Base-by-base conservation (phyloP, 2,888 invertebrate genomes). In the Ophion costatus region DNA sequence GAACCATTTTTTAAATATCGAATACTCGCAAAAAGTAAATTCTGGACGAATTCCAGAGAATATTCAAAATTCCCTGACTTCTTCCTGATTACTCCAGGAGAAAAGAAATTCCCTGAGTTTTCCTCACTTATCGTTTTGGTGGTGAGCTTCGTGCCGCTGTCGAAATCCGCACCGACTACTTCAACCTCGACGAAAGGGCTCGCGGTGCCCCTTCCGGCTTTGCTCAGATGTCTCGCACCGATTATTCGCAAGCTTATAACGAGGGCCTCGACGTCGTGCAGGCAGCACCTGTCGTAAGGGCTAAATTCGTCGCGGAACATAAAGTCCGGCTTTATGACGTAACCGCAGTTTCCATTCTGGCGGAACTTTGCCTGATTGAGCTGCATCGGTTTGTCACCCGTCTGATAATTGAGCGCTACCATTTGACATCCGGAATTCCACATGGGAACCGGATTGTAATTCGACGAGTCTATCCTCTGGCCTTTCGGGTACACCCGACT, bases 351-450 rank as follows among this genome's bases (percentile, higher is more conserved):
- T 0, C 98, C 99, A 92, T 99, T 99, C 92, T 98, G 97, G 42
- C 97, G 95, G 92, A 99, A 99, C 92, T 97, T 97, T 0, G 98
- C 98, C 92, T 97, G 97, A 94, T 99, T 99, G 11, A 99, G 92
- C 94, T 99, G 99, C 99, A 99, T 99, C 14, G 98, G 95, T 91
- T 97, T 98, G 93, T 99, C 99, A 85, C 96, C 95, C 0, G 99
- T 99, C 94, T 99, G 99, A 94, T 98, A 99, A 94, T 99, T 99
- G 4, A 99, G 94, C 0, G 99, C 99, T 0, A 98, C 98, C 98
- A 99, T 98, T 94, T 99, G 99, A 69, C 97, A 98, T 0, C 99
- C 99, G 14, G 96, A 96, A 93, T 98, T 98, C 99, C 99, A 99
- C 94, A 99, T 97, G 1, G 97, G 96, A 7, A 98, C 95, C 0